Base-by-base conservation (phyloP, 35 echinoderm and acorn worm species). In the Apostichopus parvimensis region DNA sequence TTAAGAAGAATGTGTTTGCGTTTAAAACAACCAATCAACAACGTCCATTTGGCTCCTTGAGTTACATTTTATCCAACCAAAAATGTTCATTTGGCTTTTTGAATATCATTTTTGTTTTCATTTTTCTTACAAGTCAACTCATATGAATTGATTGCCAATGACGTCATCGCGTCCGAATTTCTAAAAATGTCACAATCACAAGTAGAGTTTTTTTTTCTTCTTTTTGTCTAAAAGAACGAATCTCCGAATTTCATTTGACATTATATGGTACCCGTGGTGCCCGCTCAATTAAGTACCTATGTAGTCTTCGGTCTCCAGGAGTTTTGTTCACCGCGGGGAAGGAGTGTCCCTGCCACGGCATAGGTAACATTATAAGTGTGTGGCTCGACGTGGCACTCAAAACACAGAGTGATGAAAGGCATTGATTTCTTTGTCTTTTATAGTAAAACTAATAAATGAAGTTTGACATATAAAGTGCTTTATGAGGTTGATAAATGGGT, bases 331-430 rank as follows among this genome's bases (percentile, higher is more conserved):
- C 55, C 58, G 81, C 54, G 12, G 81, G 81, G 81, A n/a, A 21
- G 10, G 52, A 84, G 81, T 59, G 53, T 55, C 81, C 81, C 81
- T 59, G n/a, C 58, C 18, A 58, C 9, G 55, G 55, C 28, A 84
- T n/a, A 59, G 81, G 81, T 84, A 84, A 84, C 81, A 84, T 84
- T 84, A 84, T 84, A 84, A 84, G 81, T 84, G 81, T 84, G 55
- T 58, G 28, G 81, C 81, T 22, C 81, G 14, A 55, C 81, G 81
- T 56, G 81, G 55, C 54, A 84, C 81, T 24, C 54, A 17, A 58
- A 22, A 6, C 54, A 84, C 55, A 84, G 15, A 55, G 55, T 17
- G 81, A 84, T n/a, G 53, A 55, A 22, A 17, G 3, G 11, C 20
- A 73, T 73, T 22, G 71, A 22, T n/a, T 73, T 84, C 81, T 58